These are phyloP conservation scores for Sinocyclocheilus rhinocerous DNA, from an alignment of 2,113 vertebrate genomes.

Conservation along the genomic window DNA sequence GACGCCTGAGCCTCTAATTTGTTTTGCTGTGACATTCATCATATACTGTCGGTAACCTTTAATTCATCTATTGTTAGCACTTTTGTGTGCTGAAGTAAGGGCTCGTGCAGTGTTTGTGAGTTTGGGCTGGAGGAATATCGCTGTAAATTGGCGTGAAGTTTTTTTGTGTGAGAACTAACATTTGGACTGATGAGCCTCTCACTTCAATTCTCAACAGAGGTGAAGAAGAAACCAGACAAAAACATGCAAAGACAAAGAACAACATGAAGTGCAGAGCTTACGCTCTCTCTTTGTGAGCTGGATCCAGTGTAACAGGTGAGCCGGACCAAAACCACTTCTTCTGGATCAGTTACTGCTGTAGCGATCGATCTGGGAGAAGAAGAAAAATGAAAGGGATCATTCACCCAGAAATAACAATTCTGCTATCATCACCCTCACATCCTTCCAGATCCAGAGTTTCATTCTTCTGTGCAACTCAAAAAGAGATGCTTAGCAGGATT, in stretches of 20 bases:
- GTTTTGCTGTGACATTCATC: conserved; percentile 81
- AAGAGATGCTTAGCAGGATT: too few species aligned
- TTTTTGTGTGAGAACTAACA: conserved; percentile 19
- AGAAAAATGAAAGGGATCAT: too few species aligned
- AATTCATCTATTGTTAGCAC: conserved; percentile 89
- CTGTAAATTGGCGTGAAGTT: conserved; percentile 52
- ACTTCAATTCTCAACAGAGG: background rate
- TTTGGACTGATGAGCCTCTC: conserved; percentile 19
- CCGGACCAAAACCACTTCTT: background rate
- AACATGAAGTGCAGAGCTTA: background rate
- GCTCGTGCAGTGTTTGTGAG: conserved; percentile 60
- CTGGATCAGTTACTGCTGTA: background rate
- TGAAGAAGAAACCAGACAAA: background rate
- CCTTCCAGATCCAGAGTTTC: too few species aligned
- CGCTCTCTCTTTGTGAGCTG: background rate
- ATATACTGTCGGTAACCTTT: conserved; percentile 85
- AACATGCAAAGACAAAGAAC: conserved; percentile 1
- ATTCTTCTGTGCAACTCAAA: background rate
- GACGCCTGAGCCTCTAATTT: conserved; percentile 80
- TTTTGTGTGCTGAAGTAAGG: conserved; percentile 83
- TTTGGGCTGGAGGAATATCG: conserved; percentile 4
- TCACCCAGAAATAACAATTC: too few species aligned
- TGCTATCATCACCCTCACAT: too few species aligned
- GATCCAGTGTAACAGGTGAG: background rate
- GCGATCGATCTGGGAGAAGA: too few species aligned